Evolutionary conservation across 2,888 invertebrate species (phyloP), one percentile per base, ranked within the genome.

Genomic region (Desoria tigrina): DNA sequence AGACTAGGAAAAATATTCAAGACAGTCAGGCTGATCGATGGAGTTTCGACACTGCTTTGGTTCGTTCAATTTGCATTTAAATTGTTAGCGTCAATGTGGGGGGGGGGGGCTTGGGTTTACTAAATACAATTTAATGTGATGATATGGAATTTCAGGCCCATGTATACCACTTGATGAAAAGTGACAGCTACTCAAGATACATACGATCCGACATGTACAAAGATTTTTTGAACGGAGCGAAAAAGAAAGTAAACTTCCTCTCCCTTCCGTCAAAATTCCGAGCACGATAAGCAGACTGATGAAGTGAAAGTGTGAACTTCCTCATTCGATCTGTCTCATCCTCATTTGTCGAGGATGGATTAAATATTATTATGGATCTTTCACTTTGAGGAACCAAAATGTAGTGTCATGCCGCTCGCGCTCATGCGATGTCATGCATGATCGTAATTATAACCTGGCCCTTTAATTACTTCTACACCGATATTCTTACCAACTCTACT

Each of bases 111-210:
- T n/a, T n/a, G n/a, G n/a, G n/a, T n/a, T n/a, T n/a, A n/a, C n/a
- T n/a, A n/a, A n/a, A n/a, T n/a, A n/a, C n/a, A n/a, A 45, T 16
- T 45, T 45, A 18, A 6, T 21, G 16, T 45, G 6, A 6, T 45
- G 21, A 45, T 11, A 45, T 21, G 6, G 45, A 16, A 9, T 45
- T 45, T 14, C 84, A 95, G 94, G 92, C 95, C 7, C 99, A 99
- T 82, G 97, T 99, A 42, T 99, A 97, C 82, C 95, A 97, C 79
- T 84, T 99, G 77, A 99, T 99, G 99, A 98, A 98, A 81, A 95
- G 94, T 74, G 99, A 99, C 83, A 96, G 95, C 79, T 99, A 99
- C 80, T 96, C 96, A 61, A 86, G 99, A 76, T 99, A 98, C 80
- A 84, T 99, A 61, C 88, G 99, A 73, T 98, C 97, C 1, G 98